Percentiles rank a stretch among this genome's conserved stretches.
phyloP scores from a whole-genome alignment of 2,797 vertebrate species.

The Hylomyscus alleni region DNA sequence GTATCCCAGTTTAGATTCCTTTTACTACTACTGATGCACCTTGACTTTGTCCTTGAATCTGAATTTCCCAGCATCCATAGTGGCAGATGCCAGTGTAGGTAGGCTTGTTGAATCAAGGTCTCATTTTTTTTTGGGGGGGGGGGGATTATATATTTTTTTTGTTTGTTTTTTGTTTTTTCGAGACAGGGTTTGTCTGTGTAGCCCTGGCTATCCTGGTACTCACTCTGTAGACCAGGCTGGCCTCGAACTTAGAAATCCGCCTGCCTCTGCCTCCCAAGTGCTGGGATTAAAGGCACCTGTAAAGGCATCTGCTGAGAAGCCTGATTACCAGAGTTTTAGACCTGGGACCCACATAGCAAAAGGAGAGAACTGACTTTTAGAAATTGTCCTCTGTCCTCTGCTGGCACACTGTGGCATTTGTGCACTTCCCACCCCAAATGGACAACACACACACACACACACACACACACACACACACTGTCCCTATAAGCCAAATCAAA shows the following conservation, averaged over 20 bases:
- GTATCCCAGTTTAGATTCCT: slow-evolving; percentile 20
- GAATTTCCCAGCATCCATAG: not conserved
- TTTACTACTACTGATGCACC: not conserved
- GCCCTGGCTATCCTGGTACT: no score
- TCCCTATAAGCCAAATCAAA: not conserved
- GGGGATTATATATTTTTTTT: no score
- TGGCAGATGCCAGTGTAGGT: not conserved
- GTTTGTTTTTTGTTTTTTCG: no score
- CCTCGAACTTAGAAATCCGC: no score
- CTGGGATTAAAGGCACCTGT: no score
- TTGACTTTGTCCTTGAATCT: not conserved
- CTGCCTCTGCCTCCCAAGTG: no score
- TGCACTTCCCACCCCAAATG: not conserved
- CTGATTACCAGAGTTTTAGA: not conserved
- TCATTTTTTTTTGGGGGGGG: not conserved
- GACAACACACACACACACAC: not conserved
- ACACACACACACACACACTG: not conserved
- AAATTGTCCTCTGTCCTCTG: not conserved
- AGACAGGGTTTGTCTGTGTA: no score
- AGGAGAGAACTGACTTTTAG: not conserved
- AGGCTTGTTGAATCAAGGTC: not conserved
- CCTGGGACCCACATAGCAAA: not conserved
- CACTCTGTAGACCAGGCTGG: no score
- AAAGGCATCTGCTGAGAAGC: not conserved
- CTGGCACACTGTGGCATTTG: not conserved